Base-by-base conservation (phyloP, 2,888 invertebrate genomes). In the Xanthia icteritia region DNA sequence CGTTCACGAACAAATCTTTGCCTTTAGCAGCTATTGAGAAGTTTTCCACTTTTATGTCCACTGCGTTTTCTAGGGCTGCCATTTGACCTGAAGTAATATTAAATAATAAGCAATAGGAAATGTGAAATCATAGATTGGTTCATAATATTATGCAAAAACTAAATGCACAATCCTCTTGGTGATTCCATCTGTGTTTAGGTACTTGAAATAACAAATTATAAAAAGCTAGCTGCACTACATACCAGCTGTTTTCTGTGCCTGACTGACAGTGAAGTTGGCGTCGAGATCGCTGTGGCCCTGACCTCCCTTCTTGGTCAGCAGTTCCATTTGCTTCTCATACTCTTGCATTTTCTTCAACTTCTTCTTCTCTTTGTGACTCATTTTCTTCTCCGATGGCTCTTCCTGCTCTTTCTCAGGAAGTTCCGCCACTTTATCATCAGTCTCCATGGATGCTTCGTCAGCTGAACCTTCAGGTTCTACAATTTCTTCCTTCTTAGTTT, bases 1-100 rank as follows among this genome's bases (percentile, higher is more conserved):
- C 99, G 94, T 99, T 99, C 54, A 99, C 98, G 94, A 99, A 99
- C 66, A 99, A 97, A 92, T 99, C 99, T 90, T 99, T 99, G 76
- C 99, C 99, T 94, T 99, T 98, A 0, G 99, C 99, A 36, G 99
- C 98, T 88, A 99, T 99, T 78, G 99, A 99, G 93, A 99, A 99
- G 94, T 99, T 99, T 92, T 99, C 99, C 27, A 99, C 98, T 97
- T 99, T 99, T 72, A 99, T 99, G 94, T 99, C 99, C 20, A 99
- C 98, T 1, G 99, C 99, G 93, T 99, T 98, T 92, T 99, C 99
- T 87, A 98, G 91, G 56, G 98, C 98, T 61, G 98, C 97, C 95
- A 98, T 97, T 92, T 98, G 98, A 88, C 98, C 97, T 97, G 86
- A 69, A 71, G n/a, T 20, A 15, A 64, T 45, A 36, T 60, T 0